These are phyloP conservation scores for Corythornis madagascariensis DNA, from an alignment of 2,113 vertebrate species.

Conservation along the genomic window DNA sequence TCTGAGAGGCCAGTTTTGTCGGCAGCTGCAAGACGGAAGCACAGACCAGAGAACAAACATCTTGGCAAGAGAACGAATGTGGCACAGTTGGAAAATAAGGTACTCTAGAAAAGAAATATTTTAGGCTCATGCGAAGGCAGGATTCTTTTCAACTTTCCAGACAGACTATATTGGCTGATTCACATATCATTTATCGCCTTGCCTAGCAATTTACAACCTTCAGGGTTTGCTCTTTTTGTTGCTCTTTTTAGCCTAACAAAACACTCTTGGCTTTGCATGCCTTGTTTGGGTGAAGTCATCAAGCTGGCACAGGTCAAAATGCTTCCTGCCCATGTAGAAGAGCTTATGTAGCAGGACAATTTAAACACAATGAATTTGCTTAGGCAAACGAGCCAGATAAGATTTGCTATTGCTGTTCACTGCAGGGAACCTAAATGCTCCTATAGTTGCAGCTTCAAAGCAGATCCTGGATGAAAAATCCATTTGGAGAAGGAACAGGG, in stretches of 20 bases:
- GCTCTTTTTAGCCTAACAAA: slow-evolving; percentile 2
- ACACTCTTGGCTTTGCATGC: neutral
- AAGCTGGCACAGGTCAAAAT: neutral
- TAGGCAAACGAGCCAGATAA: neutral
- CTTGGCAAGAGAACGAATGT: neutral
- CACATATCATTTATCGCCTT: neutral
- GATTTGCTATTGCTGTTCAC: neutral
- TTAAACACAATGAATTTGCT: neutral
- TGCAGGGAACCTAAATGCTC: neutral
- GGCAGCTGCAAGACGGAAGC: neutral
- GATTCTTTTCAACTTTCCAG: slow-evolving; percentile 24
- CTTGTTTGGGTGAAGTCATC: neutral
- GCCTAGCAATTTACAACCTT: slow-evolving; percentile 13
- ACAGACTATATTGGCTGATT: neutral
- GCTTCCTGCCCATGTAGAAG: neutral
- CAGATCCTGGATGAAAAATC: neutral
- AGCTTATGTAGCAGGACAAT: neutral
- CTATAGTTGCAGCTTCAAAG: neutral
- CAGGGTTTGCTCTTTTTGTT: neutral
- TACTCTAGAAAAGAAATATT: neutral
- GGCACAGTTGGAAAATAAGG: neutral
- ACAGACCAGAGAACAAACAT: neutral
- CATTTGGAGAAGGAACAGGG: neutral
- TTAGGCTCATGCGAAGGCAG: neutral
- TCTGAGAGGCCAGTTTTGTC: neutral